Conservation (phyloP, 2,113 vertebrate species). For the Paracyprichromis sp. region DNA sequence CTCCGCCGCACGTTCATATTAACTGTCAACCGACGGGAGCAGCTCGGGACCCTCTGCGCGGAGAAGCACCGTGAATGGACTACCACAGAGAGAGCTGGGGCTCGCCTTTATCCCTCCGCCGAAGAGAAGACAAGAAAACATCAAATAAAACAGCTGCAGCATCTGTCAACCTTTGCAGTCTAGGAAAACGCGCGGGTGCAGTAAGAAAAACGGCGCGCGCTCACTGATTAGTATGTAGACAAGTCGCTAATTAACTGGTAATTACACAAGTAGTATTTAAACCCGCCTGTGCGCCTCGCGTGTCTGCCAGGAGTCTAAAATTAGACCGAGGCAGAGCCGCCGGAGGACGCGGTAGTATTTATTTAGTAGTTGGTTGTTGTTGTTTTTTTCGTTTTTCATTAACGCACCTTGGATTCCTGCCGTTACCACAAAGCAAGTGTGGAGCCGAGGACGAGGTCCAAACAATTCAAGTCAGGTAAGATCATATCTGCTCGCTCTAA, state of each 20-base stretch:
- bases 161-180: neutral
- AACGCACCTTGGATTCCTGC: slow-evolving; percentile 33
- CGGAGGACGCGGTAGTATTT: slow-evolving; percentile 1
- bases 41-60: neutral
- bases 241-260: slow-evolving; percentile 34
- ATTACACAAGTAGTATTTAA: slow-evolving; percentile 30
- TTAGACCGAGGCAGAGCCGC: slow-evolving; percentile 1
- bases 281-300: neutral
- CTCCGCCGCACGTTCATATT: slow-evolving; percentile 19
- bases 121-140: neutral
- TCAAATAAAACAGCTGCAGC: neutral
- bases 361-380: neutral
- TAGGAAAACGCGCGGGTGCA: neutral
- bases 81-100: neutral
- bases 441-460: slow-evolving; percentile 51
- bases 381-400: neutral
- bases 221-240: slow-evolving; percentile 22
- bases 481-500: neutral
- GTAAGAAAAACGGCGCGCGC: slow-evolving; percentile 13
- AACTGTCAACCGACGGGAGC: slow-evolving; percentile 22
- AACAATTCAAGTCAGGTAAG: slow-evolving; percentile 29
- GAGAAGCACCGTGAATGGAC: slow-evolving; percentile 29
- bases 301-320: neutral
- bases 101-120: neutral
- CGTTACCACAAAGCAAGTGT: slow-evolving; percentile 32